A percentile compares a stretch with the other conserved stretches of the same genome.
Conservation (phyloP, 2,113 vertebrate species). For the Dicentrarchus labrax region DNA sequence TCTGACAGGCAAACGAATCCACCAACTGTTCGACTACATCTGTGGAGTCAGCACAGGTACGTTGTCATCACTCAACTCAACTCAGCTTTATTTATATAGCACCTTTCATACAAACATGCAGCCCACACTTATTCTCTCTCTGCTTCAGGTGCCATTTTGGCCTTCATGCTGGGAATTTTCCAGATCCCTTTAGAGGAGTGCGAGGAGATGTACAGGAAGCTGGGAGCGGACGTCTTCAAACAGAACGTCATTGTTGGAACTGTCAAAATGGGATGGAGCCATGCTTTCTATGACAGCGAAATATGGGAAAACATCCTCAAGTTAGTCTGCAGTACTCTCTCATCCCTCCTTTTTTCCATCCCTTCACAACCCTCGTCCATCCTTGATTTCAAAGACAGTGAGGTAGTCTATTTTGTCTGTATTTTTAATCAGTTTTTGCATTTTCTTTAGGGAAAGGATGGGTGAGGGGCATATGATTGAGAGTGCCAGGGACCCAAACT, state of each 20-base stretch:
- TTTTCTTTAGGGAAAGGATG: slow-evolving; percentile 90
- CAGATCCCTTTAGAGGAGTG: slow-evolving; percentile 95
- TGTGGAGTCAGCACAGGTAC: slow-evolving; percentile 98
- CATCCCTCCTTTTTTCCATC: accelerated
- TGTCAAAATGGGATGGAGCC: slow-evolving; percentile 98
- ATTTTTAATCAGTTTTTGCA: background rate
- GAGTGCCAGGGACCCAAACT: slow-evolving; percentile 90
- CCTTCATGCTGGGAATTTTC: slow-evolving; percentile 97
- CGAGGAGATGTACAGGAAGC: slow-evolving; percentile 93
- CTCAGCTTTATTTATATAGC: too few species aligned
- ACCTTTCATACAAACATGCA: background rate
- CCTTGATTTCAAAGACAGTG: background rate
- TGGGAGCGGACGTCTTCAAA: slow-evolving; percentile 96
- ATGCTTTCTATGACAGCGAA: slow-evolving; percentile 97
- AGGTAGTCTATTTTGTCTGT: background rate
- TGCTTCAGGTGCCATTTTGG: slow-evolving; percentile 92
- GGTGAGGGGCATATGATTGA: slow-evolving; percentile 94
- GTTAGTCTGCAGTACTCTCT: slow-evolving; percentile 83
- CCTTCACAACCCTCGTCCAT: background rate
- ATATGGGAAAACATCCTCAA: slow-evolving; percentile 97
- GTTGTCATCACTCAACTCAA: background rate
- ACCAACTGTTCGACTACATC: slow-evolving; percentile 97
- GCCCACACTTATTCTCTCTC: slow-evolving; percentile 35
- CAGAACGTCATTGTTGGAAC: slow-evolving; percentile 98
- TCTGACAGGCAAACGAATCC: slow-evolving; percentile 92